These are phyloP conservation scores for Barbus barbus DNA, from an alignment of 2,113 vertebrate genomes.

Conservation along the genomic window DNA sequence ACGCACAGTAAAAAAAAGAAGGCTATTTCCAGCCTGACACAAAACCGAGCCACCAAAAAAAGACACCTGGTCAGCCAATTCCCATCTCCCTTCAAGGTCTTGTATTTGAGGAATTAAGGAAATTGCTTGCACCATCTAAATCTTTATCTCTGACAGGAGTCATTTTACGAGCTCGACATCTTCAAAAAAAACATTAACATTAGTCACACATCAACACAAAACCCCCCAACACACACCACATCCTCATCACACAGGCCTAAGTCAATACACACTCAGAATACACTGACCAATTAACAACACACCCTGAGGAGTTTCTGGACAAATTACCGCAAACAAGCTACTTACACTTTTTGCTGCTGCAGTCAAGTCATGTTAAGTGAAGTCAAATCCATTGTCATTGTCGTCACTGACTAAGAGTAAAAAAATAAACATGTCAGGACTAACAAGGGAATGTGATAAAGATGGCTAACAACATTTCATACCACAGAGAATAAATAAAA, in stretches of 20 bases:
- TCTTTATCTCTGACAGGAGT: constrained; percentile 17
- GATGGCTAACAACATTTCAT: neutral
- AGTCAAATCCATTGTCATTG: neutral
- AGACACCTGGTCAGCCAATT: neutral
- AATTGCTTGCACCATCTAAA: neutral
- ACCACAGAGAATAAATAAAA: neutral
- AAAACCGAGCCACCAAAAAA: neutral
- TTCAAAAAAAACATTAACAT: constrained; percentile 19
- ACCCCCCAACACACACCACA: neutral
- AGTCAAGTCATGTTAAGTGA: neutral
- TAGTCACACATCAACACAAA: constrained; percentile 1
- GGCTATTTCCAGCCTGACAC: neutral
- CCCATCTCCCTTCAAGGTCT: neutral
- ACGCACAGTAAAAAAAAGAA: too few species aligned
- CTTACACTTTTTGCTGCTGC: too few species aligned
- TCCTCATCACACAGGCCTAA: neutral
- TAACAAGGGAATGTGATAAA: neutral
- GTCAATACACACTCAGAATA: constrained; percentile 15
- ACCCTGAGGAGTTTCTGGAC: neutral
- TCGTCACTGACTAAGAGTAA: neutral
- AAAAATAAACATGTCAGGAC: neutral
- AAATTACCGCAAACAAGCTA: neutral
- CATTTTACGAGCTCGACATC: neutral
- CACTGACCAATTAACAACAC: neutral
- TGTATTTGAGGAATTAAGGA: neutral